Evolutionary conservation across 2,888 invertebrate species (phyloP).

Genomic region (Sialis fuliginosa): DNA sequence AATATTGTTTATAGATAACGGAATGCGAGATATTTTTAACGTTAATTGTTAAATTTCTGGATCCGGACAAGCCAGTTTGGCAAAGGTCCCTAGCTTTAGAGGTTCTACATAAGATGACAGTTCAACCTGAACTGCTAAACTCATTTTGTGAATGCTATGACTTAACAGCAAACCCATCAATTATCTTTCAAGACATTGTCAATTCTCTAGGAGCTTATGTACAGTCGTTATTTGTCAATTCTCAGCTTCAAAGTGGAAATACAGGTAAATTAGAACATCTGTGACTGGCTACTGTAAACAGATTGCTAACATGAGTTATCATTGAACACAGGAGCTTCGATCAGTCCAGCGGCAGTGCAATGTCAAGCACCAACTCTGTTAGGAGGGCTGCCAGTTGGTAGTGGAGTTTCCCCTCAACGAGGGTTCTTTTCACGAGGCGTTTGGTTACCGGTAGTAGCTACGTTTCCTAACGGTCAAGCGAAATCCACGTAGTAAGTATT

Average conservation of each 20-base stretch:
- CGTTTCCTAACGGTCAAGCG: conserved; percentile 68
- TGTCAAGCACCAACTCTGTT: conserved; percentile 44
- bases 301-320: no score
- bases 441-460: conserved; percentile 77
- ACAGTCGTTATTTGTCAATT: conserved; percentile 72
- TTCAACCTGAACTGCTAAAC: conserved; percentile 71
- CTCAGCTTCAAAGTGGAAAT: conserved; percentile 31
- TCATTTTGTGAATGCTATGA: conserved; percentile 94
- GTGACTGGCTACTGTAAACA: no score
- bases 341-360: conserved; percentile 26
- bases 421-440: conserved; percentile 88
- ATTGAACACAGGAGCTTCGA: no score
- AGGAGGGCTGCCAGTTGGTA: conserved; percentile 47
- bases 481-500: conserved; percentile 67
- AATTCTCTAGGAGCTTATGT: conserved; percentile 86
- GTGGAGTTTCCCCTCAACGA: conserved; percentile 69
- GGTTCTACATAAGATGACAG: conserved; percentile 85
- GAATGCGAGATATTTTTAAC: conserved; percentile 98
- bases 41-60: conserved; percentile 89
- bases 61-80: conserved; percentile 94
- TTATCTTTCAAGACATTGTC: conserved; percentile 89
- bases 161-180: conserved; percentile 81
- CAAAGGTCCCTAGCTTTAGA: conserved; percentile 89
- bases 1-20: conserved; percentile 46
- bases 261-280: no score